A percentile compares a stretch with the other conserved stretches of the same genome.
Evolutionary conservation across 1,140 invertebrate species (phyloP).

Genomic region (Drosophila lacteicornis): DNA sequence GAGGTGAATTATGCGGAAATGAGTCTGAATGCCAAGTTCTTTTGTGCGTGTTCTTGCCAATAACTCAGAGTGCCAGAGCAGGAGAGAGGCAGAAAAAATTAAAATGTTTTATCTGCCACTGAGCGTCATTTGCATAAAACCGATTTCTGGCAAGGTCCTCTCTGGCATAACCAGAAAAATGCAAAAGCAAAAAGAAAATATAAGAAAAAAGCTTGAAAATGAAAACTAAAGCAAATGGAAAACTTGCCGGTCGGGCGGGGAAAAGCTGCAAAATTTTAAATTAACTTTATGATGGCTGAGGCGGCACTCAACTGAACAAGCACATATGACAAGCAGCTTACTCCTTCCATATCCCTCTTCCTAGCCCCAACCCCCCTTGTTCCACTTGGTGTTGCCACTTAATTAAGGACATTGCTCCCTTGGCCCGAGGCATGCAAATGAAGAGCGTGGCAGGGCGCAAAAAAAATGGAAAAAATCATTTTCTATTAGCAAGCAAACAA

Average conservation of each 20-base stretch:
- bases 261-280: slow-evolving; percentile 63
- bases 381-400: slow-evolving; percentile 56
- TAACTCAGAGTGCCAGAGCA: slow-evolving; percentile 50
- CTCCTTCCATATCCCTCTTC: not conserved
- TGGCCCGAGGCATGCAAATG: slow-evolving; percentile 71
- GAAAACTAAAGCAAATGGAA: slow-evolving; percentile 56
- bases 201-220: slow-evolving; percentile 24
- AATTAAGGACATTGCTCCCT: slow-evolving; percentile 78
- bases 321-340: slow-evolving; percentile 60
- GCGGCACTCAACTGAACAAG: slow-evolving; percentile 59
- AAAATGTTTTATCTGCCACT: slow-evolving; percentile 67
- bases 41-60: slow-evolving; percentile 69
- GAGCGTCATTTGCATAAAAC: slow-evolving; percentile 74
- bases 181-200: not conserved
- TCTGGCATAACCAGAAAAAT: slow-evolving; percentile 14
- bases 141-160: slow-evolving; percentile 56
- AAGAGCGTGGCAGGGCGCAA: slow-evolving; percentile 44
- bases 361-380: not conserved
- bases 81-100: slow-evolving; percentile 17
- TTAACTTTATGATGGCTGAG: slow-evolving; percentile 71
- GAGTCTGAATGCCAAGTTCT: slow-evolving; percentile 57
- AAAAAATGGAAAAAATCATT: slow-evolving; percentile 58
- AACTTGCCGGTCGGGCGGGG: slow-evolving; percentile 16
- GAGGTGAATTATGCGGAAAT: slow-evolving; percentile 35
- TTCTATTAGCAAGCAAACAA: slow-evolving; percentile 81